Percentiles rank a stretch among this genome's conserved stretches.
Conservation (phyloP, 2,113 vertebrate species). For the Stegastes partitus region DNA sequence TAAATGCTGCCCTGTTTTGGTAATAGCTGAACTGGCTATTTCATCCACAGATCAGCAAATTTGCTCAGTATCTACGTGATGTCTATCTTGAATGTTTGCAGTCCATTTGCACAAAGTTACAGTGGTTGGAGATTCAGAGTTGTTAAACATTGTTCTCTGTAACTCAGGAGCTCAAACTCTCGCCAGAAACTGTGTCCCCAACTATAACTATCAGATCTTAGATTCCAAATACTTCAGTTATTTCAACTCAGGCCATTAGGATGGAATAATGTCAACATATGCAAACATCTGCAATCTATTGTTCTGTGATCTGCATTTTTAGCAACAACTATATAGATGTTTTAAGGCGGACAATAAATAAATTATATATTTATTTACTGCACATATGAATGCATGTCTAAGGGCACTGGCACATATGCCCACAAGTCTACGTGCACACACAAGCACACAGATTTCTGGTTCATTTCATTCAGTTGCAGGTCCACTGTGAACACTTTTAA, state of each 20-base stretch:
- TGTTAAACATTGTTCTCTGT: slow-evolving; percentile 60
- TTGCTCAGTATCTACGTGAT: slow-evolving; percentile 69
- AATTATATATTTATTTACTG: neutral
- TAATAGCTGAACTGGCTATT: slow-evolving; percentile 75
- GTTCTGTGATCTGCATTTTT: slow-evolving; percentile 22
- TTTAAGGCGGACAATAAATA: slow-evolving; percentile 14
- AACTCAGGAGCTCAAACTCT: slow-evolving; percentile 22
- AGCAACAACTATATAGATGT: slow-evolving; percentile 21
- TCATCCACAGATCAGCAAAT: slow-evolving; percentile 66
- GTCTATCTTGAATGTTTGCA: slow-evolving; percentile 74
- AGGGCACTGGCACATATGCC: neutral
- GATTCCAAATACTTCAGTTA: slow-evolving; percentile 59
- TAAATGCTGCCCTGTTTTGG: slow-evolving; percentile 76
- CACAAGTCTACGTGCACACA: slow-evolving; percentile 8
- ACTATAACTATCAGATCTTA: slow-evolving; percentile 62
- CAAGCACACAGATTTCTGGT: slow-evolving; percentile 56
- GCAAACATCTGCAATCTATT: slow-evolving; percentile 29
- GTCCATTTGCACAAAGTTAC: slow-evolving; percentile 72
- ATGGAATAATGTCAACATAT: slow-evolving; percentile 19
- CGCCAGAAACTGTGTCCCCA: slow-evolving; percentile 46
- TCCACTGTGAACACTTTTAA: slow-evolving; percentile 69
- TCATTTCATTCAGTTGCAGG: slow-evolving; percentile 60
- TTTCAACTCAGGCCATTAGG: slow-evolving; percentile 59
- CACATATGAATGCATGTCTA: too few species aligned
- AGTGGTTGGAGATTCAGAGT: slow-evolving; percentile 48